Conservation (phyloP, 2,888 invertebrate species). For the Dryocosmus kuriphilus region DNA sequence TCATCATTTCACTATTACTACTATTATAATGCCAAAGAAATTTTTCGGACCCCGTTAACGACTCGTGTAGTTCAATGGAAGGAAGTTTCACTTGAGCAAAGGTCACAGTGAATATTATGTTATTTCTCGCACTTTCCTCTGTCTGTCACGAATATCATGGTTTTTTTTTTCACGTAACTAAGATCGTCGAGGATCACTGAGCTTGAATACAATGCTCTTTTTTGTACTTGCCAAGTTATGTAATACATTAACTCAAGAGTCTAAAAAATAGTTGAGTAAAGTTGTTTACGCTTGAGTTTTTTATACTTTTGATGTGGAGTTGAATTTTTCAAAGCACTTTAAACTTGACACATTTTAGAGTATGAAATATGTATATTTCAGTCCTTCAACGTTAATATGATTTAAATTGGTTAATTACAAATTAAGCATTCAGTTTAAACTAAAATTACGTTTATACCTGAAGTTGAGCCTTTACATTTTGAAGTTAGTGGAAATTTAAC, state of each 20-base stretch:
- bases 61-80: conserved; percentile 42
- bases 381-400: neutral
- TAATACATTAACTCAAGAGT: neutral
- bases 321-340: neutral
- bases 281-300: too few relatives aligned
- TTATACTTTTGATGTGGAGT: neutral
- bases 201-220: neutral
- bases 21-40: neutral
- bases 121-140: neutral
- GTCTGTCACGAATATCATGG: neutral
- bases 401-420: neutral
- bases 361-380: neutral
- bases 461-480: neutral
- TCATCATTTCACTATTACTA: conserved; percentile 52
- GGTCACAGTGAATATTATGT: conserved; percentile 29
- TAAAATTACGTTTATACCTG: neutral
- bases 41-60: conserved; percentile 42
- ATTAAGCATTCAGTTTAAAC: neutral
- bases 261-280: neutral
- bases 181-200: neutral
- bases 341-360: neutral
- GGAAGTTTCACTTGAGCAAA: conserved; percentile 55
- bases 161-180: neutral
- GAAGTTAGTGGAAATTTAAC: neutral
- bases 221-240: neutral